Evolutionary conservation across 2,113 vertebrate genomes (phyloP), one percentile per base, ranked within the genome.

Genomic region (Ochotona princeps): DNA sequence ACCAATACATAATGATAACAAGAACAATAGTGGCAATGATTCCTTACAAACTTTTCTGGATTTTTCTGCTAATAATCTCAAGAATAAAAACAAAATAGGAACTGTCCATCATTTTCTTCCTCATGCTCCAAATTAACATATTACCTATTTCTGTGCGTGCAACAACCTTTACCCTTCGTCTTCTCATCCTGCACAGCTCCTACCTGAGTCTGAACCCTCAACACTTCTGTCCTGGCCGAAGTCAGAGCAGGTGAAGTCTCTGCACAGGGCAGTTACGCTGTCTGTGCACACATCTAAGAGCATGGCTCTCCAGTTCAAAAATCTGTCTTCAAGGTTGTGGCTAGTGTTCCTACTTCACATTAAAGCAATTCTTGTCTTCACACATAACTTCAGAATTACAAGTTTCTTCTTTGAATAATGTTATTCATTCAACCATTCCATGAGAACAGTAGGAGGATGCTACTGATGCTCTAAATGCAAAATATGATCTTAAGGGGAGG

Each of bases 351-450:
- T 23, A 44, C 17, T 92, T 69, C 91, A 21, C 11, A 54, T 61
- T 81, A 26, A 69, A 35, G 17, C 35, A 75, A 35, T 35, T 83
- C 90, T 63, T 88, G 6, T 76, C 69, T 73, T 61, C 6, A 69
- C 20, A 70, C 8, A 80, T 80, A 85, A 44, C 17, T 81, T 90
- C 89, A 85, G 30, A 91, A 87, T 15, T n/a, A 92, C 23, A 66
- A 89, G 4, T 0, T 81, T 83, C 8, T 81, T 12, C 21, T 89
- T 87, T 92, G 30, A 91, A 74, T 44, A 65, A 65, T 60, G 47
- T 28, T 87, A 86, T 7, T 63, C 79, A 63, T 83, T 82, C 10
- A 63, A 73, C 26, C 7, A 73, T 86, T 78, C 4, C 38, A 4
- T 28, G 28, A 74, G 15, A 3, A 65, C 65, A 8, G 0, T 72